Base-by-base conservation (phyloP, 2,113 vertebrate species). In the Stigmatopora nigra region DNA sequence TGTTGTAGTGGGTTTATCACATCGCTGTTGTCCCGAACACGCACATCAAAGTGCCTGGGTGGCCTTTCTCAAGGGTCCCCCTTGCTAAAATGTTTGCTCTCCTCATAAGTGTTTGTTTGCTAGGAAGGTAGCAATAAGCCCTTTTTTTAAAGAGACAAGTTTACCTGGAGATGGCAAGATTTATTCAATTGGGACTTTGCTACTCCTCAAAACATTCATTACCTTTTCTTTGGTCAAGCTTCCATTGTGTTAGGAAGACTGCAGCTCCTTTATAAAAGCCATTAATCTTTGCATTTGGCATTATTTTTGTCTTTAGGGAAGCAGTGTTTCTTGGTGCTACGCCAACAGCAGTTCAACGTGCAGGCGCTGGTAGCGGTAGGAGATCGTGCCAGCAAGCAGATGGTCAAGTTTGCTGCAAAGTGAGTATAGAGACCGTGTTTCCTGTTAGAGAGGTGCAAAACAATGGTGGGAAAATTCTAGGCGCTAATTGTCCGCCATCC, bases 321-420 rank as follows among this genome's bases (percentile, higher is more conserved):
- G 88, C 96, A 97, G 81, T 98, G 95, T 83, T 98, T 97, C 88
- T 91, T 98, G 87, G 95, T 98, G 82, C 91, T 98, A 76, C 95
- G 96, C 91, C 96, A 98, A 85, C 97, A 97, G 90, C 96, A 98
- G 90, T 97, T 95, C 88, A 95, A 95, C 73, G 92, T 97, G 84
- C 96, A 99, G 87, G 95, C 94, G 56, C 92, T 98, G 69, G 93
- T 97, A 79, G 95, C 97, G 20, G 95, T 99, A 91, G 95, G 96
- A 91, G 94, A 96, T 75, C 93, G 92, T 89, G 94, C 94, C 69
- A 99, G 97, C 94, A 99, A 97, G 93, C 97, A 99, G 95, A 99
- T 99, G 97, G 96, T 99, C 91, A 98, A 97, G 92, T 98, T 99
- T 90, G 93, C 94, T 78, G 96, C 95, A 91, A 97, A 97, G 97